These are phyloP conservation scores for Entomobrya multifasciata DNA, from an alignment of 2,888 invertebrate species.

Conservation along the genomic window DNA sequence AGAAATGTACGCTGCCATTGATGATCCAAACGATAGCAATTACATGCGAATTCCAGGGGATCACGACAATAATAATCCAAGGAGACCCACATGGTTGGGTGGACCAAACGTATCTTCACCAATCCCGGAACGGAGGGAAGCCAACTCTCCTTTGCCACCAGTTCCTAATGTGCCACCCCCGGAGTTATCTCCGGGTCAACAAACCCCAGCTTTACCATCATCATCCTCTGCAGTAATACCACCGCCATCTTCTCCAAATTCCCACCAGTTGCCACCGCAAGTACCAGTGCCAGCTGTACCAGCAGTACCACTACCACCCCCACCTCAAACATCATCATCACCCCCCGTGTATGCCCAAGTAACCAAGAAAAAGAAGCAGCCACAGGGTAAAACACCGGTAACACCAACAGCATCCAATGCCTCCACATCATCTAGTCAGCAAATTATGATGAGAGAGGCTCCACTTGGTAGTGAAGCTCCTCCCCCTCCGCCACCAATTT, in stretches of 20 bases:
- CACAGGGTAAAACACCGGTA: constrained; percentile 74
- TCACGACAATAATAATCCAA: constrained; percentile 66
- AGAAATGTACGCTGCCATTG: constrained; percentile 95
- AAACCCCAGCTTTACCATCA: constrained; percentile 28
- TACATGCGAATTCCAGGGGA: constrained; percentile 80
- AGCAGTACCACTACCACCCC: constrained; percentile 16
- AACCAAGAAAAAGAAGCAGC: constrained; percentile 84
- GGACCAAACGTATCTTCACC: constrained; percentile 91
- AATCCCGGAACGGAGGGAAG: constrained; percentile 93
- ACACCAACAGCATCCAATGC: constrained; percentile 75
- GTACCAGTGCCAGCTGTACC: constrained; percentile 15
- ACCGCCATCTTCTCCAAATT: constrained; percentile 52
- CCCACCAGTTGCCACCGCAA: constrained; percentile 25
- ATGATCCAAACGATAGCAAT: constrained; percentile 85
- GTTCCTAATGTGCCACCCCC: constrained; percentile 84
- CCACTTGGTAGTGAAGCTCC: constrained; percentile 34
- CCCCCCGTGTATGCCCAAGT: constrained; percentile 91
- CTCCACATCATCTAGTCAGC: constrained; percentile 76
- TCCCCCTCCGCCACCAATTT: constrained; percentile 34
- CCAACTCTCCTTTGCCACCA: constrained; percentile 93
- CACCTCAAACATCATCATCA: background rate
- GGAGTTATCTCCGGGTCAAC: constrained; percentile 80
- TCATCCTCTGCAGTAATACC: background rate
- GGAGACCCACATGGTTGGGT: constrained; percentile 80
- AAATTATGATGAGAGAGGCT: constrained; percentile 55